A percentile compares a stretch with the other conserved stretches of the same genome.
Evolutionary conservation across 1,140 invertebrate species (phyloP).

Genomic region (Phocides pigmalion): DNA sequence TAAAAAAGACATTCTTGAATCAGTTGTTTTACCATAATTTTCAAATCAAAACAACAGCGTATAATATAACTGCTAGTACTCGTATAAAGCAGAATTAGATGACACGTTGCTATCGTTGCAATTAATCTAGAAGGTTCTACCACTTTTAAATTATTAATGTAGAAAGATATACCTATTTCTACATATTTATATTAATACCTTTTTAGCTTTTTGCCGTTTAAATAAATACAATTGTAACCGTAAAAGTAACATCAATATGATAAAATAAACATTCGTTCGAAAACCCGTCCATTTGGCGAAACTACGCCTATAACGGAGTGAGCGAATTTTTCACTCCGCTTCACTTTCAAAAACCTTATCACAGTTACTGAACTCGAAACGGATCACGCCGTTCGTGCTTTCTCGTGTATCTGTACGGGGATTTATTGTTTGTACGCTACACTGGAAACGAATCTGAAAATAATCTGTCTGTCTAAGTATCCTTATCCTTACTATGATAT

Average conservation of each 20-base stretch:
- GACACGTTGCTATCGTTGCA: too few relatives aligned
- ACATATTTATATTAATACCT: too few relatives aligned
- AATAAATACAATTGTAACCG: neutral
- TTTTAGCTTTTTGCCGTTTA: neutral
- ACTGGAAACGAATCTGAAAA: slow-evolving; percentile 9
- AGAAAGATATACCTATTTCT: too few relatives aligned
- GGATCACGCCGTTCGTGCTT: slow-evolving; percentile 3
- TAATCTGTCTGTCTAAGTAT: slow-evolving; percentile 4
- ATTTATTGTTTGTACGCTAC: slow-evolving; percentile 28
- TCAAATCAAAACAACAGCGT: too few relatives aligned
- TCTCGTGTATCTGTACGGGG: slow-evolving; percentile 8
- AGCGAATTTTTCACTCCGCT: slow-evolving; percentile 17
- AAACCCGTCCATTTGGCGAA: slow-evolving; percentile 13
- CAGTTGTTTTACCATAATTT: too few relatives aligned
- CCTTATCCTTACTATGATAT: too few relatives aligned
- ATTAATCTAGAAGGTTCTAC: too few relatives aligned
- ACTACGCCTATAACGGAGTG: slow-evolving; percentile 15
- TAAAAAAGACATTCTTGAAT: too few relatives aligned
- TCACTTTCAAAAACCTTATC: slow-evolving; percentile 26
- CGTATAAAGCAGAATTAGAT: too few relatives aligned
- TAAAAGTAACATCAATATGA: neutral
- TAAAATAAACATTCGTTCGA: slow-evolving; percentile 3
- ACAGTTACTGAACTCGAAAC: slow-evolving; percentile 12
- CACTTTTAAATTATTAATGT: too few relatives aligned
- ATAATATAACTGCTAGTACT: too few relatives aligned